These are phyloP conservation scores for Herpetotheres cachinnans DNA, from an alignment of 2,113 vertebrate species.

Conservation along the genomic window DNA sequence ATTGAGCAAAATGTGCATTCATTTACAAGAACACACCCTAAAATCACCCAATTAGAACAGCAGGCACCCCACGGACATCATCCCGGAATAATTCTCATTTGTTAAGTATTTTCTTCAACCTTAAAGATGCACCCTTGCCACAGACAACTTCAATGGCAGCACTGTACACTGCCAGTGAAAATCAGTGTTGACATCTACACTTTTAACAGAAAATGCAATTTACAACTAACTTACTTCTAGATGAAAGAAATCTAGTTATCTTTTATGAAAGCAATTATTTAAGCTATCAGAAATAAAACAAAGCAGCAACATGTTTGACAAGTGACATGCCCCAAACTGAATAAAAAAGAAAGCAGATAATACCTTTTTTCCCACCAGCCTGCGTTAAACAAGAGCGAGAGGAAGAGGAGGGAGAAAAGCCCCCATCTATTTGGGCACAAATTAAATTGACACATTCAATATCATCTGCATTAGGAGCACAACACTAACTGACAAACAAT, in stretches of 20 bases:
- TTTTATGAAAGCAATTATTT: slow-evolving; percentile 59
- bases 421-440: background rate
- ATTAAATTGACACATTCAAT: background rate
- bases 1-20: background rate
- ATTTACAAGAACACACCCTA: background rate
- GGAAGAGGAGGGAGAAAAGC: background rate
- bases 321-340: background rate
- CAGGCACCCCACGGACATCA: fast-evolving
- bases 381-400: background rate
- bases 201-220: slow-evolving; percentile 45
- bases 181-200: slow-evolving; percentile 1
- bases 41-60: background rate
- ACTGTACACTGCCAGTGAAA: background rate
- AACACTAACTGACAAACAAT: background rate
- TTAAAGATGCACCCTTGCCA: background rate
- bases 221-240: slow-evolving; percentile 5
- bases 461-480: background rate
- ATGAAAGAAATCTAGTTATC: slow-evolving; percentile 46
- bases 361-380: background rate
- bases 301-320: slow-evolving; percentile 30
- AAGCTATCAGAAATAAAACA: slow-evolving; percentile 44
- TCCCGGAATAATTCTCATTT: background rate
- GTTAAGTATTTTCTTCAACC: background rate
- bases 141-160: background rate
- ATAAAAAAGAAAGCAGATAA: background rate